Conservation (phyloP, 2,113 vertebrate genomes). For the Morone saxatilis region DNA sequence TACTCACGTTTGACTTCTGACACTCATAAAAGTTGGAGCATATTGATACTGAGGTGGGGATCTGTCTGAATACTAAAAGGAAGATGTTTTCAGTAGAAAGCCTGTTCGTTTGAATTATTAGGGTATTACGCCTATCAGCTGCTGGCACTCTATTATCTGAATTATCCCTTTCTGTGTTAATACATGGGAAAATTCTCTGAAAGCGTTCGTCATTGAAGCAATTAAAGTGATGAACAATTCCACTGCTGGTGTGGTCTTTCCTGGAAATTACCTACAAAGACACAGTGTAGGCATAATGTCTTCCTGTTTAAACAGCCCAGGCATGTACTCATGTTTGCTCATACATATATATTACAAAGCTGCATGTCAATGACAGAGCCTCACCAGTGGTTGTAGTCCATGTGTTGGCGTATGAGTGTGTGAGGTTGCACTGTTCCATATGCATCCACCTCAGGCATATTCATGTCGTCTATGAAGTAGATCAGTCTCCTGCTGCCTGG, state of each 20-base stretch:
- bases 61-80: conserved; percentile 22
- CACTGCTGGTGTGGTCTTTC: neutral
- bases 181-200: conserved; percentile 8
- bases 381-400: conserved; percentile 97
- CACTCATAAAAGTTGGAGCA: conserved; percentile 34
- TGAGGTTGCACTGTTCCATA: conserved; percentile 96
- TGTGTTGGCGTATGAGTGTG: conserved; percentile 93
- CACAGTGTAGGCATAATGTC: neutral
- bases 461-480: conserved; percentile 97
- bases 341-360: neutral
- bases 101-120: conserved; percentile 36
- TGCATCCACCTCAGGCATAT: conserved; percentile 93
- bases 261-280: neutral
- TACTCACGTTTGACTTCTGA: conserved; percentile 48
- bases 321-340: neutral
- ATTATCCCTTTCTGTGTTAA: conserved; percentile 28
- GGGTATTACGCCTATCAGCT: conserved; percentile 35
- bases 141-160: conserved; percentile 27
- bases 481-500: conserved; percentile 90
- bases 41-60: neutral
- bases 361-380: neutral
- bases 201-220: conserved; percentile 17
- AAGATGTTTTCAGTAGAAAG: neutral
- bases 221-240: neutral
- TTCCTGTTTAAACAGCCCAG: neutral